Base-by-base conservation (phyloP, 2,888 invertebrate genomes). In the Dasysyrphus albostriatus region DNA sequence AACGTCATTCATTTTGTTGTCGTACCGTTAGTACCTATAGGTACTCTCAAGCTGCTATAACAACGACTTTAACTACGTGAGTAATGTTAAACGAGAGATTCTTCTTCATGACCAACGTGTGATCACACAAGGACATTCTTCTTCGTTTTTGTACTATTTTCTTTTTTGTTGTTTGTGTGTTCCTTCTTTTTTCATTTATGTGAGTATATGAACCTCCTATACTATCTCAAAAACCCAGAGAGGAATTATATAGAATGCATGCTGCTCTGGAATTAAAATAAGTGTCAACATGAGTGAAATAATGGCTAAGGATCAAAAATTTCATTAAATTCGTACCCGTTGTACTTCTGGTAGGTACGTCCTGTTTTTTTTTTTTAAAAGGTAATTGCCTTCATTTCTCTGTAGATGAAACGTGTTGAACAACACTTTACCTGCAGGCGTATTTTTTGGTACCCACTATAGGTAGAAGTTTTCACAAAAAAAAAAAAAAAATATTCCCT, bases 201-300 rank as follows among this genome's bases (percentile, higher is more conserved):
- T 24, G 54, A 63, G 9, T 16, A 34, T 32, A 10, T 32, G 56
- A 6, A 59, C 10, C 1, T 42, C 1, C 12, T 39, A 10, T 16
- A 59, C 59, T 59, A 59, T 42, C 61, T 39, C 14, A 0, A 19
- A 16, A 61, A 42, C 39, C 39, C 61, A 63, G 59, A 58, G 19
- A 51, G 34, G 34, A 79, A 74, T 82, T 67, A 47, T 69, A 7
- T 29, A 58, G 81, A 81, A 81, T 81, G 69, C 82, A 82, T 78
- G 61, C 54, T 70, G 74, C 63, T 58, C 58, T 42, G 82, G 51
- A 82, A 87, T 87, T 87, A 87, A 83, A 87, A 87, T 87, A 87
- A 87, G 74, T 87, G 87, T 87, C 87, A 87, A 83, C 87, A 87
- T 78, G 87, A 78, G 75, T 75, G 75, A 74, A 87, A 87, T 87